Conservation (phyloP, 2,888 invertebrate species). For the Habroteleia sp. region DNA sequence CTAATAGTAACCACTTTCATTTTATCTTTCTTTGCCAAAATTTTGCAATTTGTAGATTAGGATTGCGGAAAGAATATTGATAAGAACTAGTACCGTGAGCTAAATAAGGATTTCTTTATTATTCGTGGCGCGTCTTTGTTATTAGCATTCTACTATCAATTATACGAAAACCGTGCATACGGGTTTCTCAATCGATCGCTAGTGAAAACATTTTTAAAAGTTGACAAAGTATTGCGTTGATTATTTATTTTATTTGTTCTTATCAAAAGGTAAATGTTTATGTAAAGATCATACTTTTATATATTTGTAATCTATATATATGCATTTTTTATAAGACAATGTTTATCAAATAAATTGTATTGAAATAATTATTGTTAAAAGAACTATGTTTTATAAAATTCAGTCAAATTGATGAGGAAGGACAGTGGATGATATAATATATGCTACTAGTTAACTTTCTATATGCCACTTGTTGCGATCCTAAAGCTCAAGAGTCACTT, state of each 20-base stretch:
- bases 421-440: conserved; percentile 52
- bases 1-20: conserved; percentile 8
- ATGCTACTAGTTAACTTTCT: conserved; percentile 66
- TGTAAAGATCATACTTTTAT: too few relatives aligned
- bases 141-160: conserved; percentile 80
- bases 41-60: conserved; percentile 1
- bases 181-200: conserved; percentile 56
- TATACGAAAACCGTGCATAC: conserved; percentile 72
- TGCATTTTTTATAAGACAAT: too few relatives aligned
- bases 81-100: conserved; percentile 57
- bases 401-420: conserved; percentile 29
- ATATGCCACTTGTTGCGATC: conserved; percentile 77
- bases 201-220: conserved; percentile 62
- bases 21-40: conserved; percentile 8
- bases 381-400: conserved; percentile 11
- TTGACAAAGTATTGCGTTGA: background rate
- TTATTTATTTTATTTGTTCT: too few relatives aligned
- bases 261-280: too few relatives aligned
- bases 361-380: background rate
- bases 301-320: too few relatives aligned
- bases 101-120: conserved; percentile 75
- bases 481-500: conserved; percentile 72
- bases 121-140: conserved; percentile 78
- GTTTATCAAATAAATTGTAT: background rate
- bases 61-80: conserved; percentile 5